Conservation (phyloP, 2,113 vertebrate species). For the Condylura cristata region DNA sequence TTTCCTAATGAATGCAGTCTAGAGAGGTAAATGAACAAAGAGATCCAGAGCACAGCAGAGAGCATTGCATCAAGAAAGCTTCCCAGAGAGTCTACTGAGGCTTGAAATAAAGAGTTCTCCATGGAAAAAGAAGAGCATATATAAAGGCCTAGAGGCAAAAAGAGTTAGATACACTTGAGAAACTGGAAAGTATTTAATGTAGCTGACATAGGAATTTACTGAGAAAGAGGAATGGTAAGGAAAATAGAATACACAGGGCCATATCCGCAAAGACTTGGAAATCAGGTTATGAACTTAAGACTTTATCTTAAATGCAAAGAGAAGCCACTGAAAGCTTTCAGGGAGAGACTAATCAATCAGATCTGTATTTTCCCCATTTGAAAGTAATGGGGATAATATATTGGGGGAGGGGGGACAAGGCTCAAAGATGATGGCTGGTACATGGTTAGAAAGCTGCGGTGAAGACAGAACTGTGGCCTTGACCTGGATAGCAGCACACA, state of each 20-base stretch:
- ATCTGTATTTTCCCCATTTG: neutral
- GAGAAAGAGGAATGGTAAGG: neutral
- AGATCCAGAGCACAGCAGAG: neutral
- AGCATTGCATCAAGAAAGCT: neutral
- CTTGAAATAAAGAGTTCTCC: neutral
- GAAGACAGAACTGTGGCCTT: neutral
- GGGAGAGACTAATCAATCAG: neutral
- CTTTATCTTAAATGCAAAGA: slow-evolving; percentile 26
- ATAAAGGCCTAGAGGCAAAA: neutral
- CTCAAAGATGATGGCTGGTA: neutral
- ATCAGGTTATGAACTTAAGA: neutral
- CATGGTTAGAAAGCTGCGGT: neutral
- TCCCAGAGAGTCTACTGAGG: neutral
- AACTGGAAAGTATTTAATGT: neutral
- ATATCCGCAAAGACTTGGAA: neutral
- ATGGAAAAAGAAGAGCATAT: neutral
- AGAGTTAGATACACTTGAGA: neutral
- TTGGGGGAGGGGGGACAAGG: no score
- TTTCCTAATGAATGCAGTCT: neutral
- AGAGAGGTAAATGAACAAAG: neutral
- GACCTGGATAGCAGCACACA: neutral
- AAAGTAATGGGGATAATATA: neutral
- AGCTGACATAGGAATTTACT: neutral
- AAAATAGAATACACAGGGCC: neutral
- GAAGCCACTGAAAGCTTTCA: neutral